Conservation (phyloP, 2,113 vertebrate genomes). For the Trinectes maculatus region DNA sequence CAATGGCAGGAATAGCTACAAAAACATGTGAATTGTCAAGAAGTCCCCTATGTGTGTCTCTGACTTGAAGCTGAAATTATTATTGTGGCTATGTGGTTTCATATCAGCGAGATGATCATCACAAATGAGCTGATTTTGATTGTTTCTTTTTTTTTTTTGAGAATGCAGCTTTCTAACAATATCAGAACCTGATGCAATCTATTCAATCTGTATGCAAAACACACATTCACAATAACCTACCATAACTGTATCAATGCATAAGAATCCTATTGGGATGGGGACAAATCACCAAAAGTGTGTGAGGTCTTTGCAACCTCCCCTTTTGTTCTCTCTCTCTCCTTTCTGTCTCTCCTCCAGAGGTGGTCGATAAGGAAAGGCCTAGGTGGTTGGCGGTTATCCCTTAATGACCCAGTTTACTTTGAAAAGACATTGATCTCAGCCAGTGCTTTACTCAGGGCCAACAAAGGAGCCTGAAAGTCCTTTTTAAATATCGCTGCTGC, state of each 20-base stretch:
- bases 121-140: constrained; percentile 1
- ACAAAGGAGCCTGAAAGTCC: constrained; percentile 64
- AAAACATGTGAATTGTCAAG: not conserved
- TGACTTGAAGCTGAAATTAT: not conserved
- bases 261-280: not conserved
- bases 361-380: constrained; percentile 72
- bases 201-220: not conserved
- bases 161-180: not conserved
- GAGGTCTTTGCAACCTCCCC: constrained; percentile 33
- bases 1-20: not conserved
- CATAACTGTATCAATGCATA: not conserved
- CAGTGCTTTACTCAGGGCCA: constrained; percentile 53
- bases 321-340: constrained; percentile 53
- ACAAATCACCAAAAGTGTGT: constrained; percentile 44
- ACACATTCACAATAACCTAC: not conserved
- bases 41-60: not conserved
- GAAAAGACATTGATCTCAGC: constrained; percentile 73
- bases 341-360: constrained; percentile 42
- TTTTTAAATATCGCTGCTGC: constrained; percentile 40
- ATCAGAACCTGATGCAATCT: constrained; percentile 4
- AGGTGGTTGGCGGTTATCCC: constrained; percentile 77
- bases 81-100: not conserved
- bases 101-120: not conserved
- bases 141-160: not conserved
- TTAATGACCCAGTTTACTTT: constrained; percentile 78